Base-by-base conservation (phyloP, 2,113 vertebrate species). In the Uria lomvia region DNA sequence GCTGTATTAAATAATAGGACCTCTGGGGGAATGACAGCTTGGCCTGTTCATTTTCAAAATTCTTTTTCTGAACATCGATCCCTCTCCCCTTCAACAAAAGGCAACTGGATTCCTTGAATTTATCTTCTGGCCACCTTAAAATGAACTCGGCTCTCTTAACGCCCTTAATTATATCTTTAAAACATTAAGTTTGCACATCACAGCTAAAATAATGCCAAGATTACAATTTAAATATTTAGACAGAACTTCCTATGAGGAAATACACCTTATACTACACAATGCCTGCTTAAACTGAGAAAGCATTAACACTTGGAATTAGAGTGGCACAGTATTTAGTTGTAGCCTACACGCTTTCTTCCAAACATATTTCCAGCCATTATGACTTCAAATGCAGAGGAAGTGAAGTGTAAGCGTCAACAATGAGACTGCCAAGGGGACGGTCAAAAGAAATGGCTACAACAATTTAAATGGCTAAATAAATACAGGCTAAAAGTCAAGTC, bases 401-500 rank as follows among this genome's bases (percentile, higher is more conserved):
- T 49, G 38, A 77, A 78, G 62, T 80, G 60, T 73, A 77, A 78
- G 62, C 77, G 60, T 73, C 53, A 96, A 96, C 87, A 88, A 97
- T 91, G 97, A 97, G 92, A 97, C 84, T 96, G 95, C 96, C 96
- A 97, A 95, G 91, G 96, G 98, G 94, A 88, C 73, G 95, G 94
- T 88, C 47, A 94, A 96, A 97, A 96, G 95, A 95, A 98, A 95
- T n/a, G 14, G 72, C n/a, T 93, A 97, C 86, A 88, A 91, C 91
- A 68, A 90, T 84, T 93, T 96, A 91, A 82, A 94, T 36, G 81
- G 81, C 77, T 96, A 96, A 95, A 94, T 96, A 97, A 97, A 97
- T 97, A 95, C 43, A 96, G 96, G 97, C 62, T 93, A 94, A 94
- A 96, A 88, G 97, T 98, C 98, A 98, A 98, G 97, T 65, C 94